These are phyloP conservation scores for Speoplatyrhinus poulsoni DNA, from an alignment of 2,113 vertebrate species.

Conservation along the genomic window DNA sequence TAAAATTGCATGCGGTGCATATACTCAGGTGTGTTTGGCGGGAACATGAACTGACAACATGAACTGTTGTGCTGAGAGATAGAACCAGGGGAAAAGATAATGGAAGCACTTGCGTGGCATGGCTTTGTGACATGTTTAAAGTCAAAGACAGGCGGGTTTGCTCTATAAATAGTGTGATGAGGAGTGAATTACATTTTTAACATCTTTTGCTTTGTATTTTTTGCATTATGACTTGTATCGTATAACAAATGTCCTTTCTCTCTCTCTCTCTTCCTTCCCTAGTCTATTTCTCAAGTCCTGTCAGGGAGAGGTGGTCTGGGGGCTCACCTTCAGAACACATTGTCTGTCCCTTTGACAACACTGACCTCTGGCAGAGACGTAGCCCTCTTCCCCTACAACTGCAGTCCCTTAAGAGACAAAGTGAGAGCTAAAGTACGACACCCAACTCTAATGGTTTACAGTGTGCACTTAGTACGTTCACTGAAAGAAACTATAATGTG, in stretches of 20 bases:
- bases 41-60: background rate
- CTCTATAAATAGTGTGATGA: too few relatives aligned
- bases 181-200: too few relatives aligned
- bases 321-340: slow-evolving; percentile 34
- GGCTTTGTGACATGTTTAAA: too few relatives aligned
- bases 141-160: too few relatives aligned
- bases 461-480: too few relatives aligned
- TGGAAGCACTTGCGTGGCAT: background rate
- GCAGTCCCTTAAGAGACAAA: slow-evolving; percentile 31
- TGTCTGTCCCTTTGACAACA: slow-evolving; percentile 28
- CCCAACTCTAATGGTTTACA: background rate
- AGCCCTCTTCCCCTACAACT: slow-evolving; percentile 33
- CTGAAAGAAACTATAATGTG: background rate
- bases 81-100: background rate
- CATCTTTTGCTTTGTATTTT: too few relatives aligned
- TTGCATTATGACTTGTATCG: too few relatives aligned
- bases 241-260: background rate
- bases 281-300: slow-evolving; percentile 60
- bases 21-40: background rate
- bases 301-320: slow-evolving; percentile 49
- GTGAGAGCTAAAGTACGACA: slow-evolving; percentile 59
- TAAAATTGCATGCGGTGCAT: background rate
- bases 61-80: background rate
- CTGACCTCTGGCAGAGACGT: slow-evolving; percentile 15
- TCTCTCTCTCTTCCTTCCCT: background rate